Conservation (phyloP, 2,113 vertebrate species). For the Zosterops borbonicus region DNA sequence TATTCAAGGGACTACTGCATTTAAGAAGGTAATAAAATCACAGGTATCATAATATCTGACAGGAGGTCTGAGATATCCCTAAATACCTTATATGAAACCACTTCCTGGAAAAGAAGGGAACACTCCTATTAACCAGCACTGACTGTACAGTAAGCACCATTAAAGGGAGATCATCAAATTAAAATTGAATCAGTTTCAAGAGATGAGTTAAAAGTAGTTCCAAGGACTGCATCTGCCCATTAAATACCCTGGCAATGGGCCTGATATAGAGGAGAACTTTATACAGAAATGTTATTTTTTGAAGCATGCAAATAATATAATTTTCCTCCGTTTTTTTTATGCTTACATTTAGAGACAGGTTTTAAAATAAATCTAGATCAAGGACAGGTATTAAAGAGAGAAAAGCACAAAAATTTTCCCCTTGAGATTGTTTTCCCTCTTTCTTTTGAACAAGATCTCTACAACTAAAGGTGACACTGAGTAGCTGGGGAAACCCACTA, state of each 20-base stretch:
- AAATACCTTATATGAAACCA: not conserved
- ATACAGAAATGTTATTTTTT: not conserved
- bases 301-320: not conserved
- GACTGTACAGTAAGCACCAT: not conserved
- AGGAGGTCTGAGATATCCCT: not conserved
- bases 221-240: slow-evolving; percentile 2
- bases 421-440: not conserved
- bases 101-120: not conserved
- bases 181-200: slow-evolving; percentile 39
- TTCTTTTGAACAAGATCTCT: not conserved
- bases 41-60: not conserved
- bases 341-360: not conserved
- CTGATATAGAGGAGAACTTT: not conserved
- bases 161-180: slow-evolving; percentile 14
- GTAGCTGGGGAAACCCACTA: not conserved
- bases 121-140: not conserved
- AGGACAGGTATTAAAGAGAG: not conserved
- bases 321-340: not conserved
- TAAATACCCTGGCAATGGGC: not conserved
- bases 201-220: slow-evolving; percentile 30
- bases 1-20: not conserved
- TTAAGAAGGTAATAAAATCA: not conserved
- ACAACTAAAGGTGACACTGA: not conserved
- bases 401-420: not conserved
- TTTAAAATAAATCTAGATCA: not conserved